Base-by-base conservation (phyloP, 2,113 vertebrate species). In the Bungarus multicinctus region DNA sequence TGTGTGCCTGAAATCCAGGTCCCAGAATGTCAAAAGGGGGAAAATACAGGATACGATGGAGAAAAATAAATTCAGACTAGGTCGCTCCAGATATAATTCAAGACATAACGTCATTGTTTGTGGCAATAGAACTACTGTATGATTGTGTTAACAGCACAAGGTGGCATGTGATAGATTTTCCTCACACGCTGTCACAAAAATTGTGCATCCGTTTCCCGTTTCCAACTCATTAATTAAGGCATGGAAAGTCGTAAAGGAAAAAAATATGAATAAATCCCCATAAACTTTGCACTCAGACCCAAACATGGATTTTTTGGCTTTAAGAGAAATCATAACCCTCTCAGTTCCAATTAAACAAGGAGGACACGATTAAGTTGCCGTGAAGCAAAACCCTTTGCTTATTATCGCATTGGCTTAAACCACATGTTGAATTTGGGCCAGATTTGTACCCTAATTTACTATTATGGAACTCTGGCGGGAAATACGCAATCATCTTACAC, bases 401-500 rank as follows among this genome's bases (percentile, higher is more conserved):
- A 53, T n/a, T 55, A 89, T 45, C 4, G 2, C 50, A 12, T 45
- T 9, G 30, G 3, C 34, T 55, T 58, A 52, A 30, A 89, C n/a
- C 43, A 87, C 85, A 8, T 39, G 3, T 39, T 58, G 88, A 50
- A 50, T 89, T 90, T 85, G 5, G 39, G 30, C 69, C 50, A 55
- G 54, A 43, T 52, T 90, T 60, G 69, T 60, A n/a, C 54, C 60
- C 54, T 86, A 47, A 30, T 86, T 50, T 93, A 89, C n/a, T 89
- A 85, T 54, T 27, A 30, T 52, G 52, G 53, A 52, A 54, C 50
- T 89, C 88, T 55, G 88, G 88, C 58, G 69, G 74, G 54, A 89
- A 81, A 47, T 54, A 18, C 18, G 12, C 3, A 95, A 94, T 74
- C 88, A 93, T 91, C 92, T 93, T 23, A 64, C 5, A 88, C 94